A percentile compares a stretch with the other conserved stretches of the same genome.
phyloP scores from a whole-genome alignment of 1,140 invertebrate genomes.

The Bombus soroeensis region DNA sequence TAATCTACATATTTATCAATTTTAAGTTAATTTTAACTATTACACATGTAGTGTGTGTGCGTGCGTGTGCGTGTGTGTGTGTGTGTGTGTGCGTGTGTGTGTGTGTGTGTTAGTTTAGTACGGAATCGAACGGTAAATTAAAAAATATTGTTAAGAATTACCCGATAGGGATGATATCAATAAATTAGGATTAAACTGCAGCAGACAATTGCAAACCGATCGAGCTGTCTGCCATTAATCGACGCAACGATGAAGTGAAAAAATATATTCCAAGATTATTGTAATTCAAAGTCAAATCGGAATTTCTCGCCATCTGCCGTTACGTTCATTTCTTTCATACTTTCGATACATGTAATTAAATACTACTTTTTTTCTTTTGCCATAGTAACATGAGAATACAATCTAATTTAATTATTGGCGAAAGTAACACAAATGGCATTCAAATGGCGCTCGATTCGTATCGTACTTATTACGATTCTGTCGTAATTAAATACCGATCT shows the following conservation, averaged over 20 bases:
- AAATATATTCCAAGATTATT: neutral
- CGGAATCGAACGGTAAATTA: too few relatives aligned
- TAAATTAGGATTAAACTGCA: neutral
- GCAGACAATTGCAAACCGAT: too few relatives aligned
- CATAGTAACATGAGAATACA: neutral
- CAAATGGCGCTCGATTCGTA: neutral
- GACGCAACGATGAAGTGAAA: neutral
- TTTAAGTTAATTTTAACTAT: too few relatives aligned
- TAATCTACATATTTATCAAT: too few relatives aligned
- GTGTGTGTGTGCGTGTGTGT: too few relatives aligned
- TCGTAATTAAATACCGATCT: too few relatives aligned
- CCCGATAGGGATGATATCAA: rapidly evolving
- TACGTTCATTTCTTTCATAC: neutral
- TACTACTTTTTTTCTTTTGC: neutral
- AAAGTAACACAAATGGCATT: neutral
- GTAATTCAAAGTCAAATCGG: neutral
- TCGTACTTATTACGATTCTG: neutral
- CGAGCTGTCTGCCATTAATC: too few relatives aligned
- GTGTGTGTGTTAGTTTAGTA: too few relatives aligned
- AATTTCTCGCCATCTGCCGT: neutral
- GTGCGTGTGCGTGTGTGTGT: too few relatives aligned
- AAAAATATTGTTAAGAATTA: too few relatives aligned
- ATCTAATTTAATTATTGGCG: too few relatives aligned
- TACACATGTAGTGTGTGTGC: too few relatives aligned
- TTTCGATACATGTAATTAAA: neutral